Conservation (phyloP, 1,140 invertebrate species). For the Diprion similis region DNA sequence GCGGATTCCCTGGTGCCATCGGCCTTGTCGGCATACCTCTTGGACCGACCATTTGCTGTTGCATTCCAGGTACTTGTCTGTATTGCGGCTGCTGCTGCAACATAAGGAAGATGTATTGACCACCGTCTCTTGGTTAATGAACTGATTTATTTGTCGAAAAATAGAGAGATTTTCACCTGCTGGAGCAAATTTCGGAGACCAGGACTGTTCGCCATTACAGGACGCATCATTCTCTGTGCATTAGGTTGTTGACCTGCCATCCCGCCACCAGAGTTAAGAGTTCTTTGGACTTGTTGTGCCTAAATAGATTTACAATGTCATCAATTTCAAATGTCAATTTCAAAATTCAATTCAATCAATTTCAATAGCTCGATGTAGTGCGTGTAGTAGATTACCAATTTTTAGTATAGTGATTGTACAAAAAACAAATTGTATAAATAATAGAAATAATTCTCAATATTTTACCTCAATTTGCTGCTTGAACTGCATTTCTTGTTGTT, state of each 20-base stretch:
- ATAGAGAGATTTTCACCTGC: slow-evolving; percentile 60
- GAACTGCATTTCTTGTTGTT: slow-evolving; percentile 80
- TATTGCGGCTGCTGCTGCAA: slow-evolving; percentile 59
- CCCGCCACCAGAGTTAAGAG: slow-evolving; percentile 46
- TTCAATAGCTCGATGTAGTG: too few relatives aligned
- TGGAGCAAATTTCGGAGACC: slow-evolving; percentile 74
- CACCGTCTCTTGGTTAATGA: neutral
- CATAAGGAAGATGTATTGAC: slow-evolving; percentile 22
- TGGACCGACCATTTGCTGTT: slow-evolving; percentile 58
- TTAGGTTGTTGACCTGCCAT: slow-evolving; percentile 57
- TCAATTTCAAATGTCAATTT: neutral
- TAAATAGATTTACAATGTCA: slow-evolving; percentile 23
- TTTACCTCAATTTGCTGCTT: slow-evolving; percentile 75
- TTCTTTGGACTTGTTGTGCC: slow-evolving; percentile 58
- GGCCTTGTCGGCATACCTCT: slow-evolving; percentile 51
- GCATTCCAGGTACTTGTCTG: slow-evolving; percentile 58
- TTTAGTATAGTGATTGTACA: slow-evolving; percentile 15
- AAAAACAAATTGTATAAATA: slow-evolving; percentile 2
- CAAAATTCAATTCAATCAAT: too few relatives aligned
- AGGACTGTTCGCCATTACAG: slow-evolving; percentile 69
- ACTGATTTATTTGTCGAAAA: slow-evolving; percentile 14
- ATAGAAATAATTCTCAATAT: slow-evolving; percentile 29
- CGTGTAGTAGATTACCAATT: neutral
- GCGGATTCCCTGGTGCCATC: slow-evolving; percentile 53
- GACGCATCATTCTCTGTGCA: slow-evolving; percentile 69